Evolutionary conservation across 2,797 vertebrate species (phyloP).

Genomic region (Cyprinella venusta): DNA sequence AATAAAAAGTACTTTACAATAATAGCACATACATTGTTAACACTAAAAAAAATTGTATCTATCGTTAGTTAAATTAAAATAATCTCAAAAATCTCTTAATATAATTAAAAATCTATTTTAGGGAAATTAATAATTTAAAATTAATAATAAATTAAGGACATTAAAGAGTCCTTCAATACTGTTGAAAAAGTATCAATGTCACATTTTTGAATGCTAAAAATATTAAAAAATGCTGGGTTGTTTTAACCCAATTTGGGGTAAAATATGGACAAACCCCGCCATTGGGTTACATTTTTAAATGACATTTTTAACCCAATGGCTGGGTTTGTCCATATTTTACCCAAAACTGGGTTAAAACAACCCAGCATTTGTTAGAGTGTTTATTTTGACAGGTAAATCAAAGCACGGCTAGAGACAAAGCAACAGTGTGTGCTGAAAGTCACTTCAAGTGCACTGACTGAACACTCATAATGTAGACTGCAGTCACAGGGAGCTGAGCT

Average conservation of each 20-base stretch:
- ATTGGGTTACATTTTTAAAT: neutral
- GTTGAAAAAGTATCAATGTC: neutral
- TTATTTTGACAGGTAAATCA: neutral
- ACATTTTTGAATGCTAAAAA: neutral
- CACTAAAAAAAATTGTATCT: too few species aligned
- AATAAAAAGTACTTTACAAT: neutral
- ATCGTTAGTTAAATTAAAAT: neutral
- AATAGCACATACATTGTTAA: neutral
- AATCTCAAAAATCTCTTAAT: neutral
- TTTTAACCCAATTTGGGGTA: too few species aligned
- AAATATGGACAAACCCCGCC: too few species aligned
- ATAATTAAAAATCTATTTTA: neutral
- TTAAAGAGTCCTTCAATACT: neutral
- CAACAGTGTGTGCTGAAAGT: neutral
- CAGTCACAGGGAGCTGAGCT: slow-evolving; percentile 6
- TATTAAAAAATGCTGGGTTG: too few species aligned
- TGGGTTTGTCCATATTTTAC: too few species aligned
- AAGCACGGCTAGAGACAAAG: neutral
- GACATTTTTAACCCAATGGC: neutral
- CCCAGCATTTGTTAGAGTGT: too few species aligned
- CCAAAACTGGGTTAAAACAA: too few species aligned
- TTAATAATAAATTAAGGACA: too few species aligned
- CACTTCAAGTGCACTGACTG: neutral
- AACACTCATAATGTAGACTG: neutral
- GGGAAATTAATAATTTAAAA: too few species aligned